These are phyloP conservation scores for Lacerta bilineata DNA, from an alignment of 2,797 vertebrate genomes.

Conservation along the genomic window DNA sequence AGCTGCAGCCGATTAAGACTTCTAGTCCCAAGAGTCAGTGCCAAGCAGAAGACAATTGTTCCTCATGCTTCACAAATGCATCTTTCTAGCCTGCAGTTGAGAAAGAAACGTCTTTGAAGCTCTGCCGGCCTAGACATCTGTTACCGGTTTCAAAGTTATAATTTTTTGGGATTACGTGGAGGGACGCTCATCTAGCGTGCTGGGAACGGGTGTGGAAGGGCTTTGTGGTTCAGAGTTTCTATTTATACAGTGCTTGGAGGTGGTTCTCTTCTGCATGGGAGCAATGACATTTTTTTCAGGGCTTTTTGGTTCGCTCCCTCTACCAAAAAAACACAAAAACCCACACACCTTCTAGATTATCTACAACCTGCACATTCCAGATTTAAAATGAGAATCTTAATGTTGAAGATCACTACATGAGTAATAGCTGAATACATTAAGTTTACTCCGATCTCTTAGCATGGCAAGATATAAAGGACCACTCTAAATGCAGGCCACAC, in stretches of 20 bases:
- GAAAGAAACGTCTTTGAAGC: neutral
- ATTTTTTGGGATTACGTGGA: slow-evolving; percentile 11
- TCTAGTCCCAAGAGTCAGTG: neutral
- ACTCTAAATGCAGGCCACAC: neutral
- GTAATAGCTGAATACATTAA: neutral
- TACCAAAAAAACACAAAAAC: no score
- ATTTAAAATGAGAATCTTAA: neutral
- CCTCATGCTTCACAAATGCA: neutral
- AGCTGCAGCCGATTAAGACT: neutral
- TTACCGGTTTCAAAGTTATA: slow-evolving; percentile 17
- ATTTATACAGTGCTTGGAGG: slow-evolving; percentile 39
- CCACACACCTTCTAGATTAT: neutral
- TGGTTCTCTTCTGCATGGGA: slow-evolving; percentile 37
- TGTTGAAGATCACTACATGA: neutral
- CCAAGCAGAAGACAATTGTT: neutral
- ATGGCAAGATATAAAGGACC: neutral
- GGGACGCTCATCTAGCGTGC: slow-evolving; percentile 47
- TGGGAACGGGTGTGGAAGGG: slow-evolving; percentile 57
- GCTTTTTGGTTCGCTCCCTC: neutral
- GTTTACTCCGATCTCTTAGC: neutral
- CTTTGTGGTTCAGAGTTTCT: slow-evolving; percentile 41
- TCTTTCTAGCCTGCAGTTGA: neutral
- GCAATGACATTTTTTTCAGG: slow-evolving; percentile 21
- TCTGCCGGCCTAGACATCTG: neutral
- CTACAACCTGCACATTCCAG: fast-evolving